A percentile compares a stretch with the other conserved stretches of the same genome.
Conservation (phyloP, 2,888 invertebrate species). For the Leptothorax acervorum region DNA sequence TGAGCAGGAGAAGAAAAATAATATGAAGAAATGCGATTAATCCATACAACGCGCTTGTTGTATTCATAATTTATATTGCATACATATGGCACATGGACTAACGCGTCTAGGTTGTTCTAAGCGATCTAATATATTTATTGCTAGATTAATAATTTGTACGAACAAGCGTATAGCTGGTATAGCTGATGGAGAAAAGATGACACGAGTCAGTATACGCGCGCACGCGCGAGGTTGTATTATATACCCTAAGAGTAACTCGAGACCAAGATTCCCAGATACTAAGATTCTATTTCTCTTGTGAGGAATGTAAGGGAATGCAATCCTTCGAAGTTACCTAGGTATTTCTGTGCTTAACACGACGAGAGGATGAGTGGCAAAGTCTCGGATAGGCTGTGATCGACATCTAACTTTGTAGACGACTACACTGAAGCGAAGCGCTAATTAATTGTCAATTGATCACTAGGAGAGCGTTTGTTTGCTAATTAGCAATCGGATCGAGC, state of each 20-base stretch:
- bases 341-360: constrained; percentile 48
- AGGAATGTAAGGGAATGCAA: constrained; percentile 14
- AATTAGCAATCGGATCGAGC: constrained; percentile 61
- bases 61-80: constrained; percentile 80
- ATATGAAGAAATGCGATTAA: constrained; percentile 13
- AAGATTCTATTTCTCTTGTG: constrained; percentile 44
- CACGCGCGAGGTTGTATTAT: constrained; percentile 70
- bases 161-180: constrained; percentile 75
- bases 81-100: constrained; percentile 69
- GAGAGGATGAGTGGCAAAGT: constrained; percentile 57
- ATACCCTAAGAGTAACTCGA: constrained; percentile 67
- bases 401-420: constrained; percentile 73
- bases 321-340: constrained; percentile 58
- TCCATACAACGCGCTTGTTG: constrained; percentile 30
- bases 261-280: constrained; percentile 55
- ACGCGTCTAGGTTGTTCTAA: constrained; percentile 74
- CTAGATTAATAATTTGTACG: constrained; percentile 84
- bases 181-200: constrained; percentile 39
- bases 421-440: constrained; percentile 70
- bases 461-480: constrained; percentile 48
- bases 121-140: constrained; percentile 84
- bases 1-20: not conserved
- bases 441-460: constrained; percentile 66
- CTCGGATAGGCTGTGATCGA: constrained; percentile 83
- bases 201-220: constrained; percentile 67